Evolutionary conservation across 2,113 vertebrate genomes (phyloP), one percentile per base, ranked within the genome.

Genomic region (Microtus richardsoni): DNA sequence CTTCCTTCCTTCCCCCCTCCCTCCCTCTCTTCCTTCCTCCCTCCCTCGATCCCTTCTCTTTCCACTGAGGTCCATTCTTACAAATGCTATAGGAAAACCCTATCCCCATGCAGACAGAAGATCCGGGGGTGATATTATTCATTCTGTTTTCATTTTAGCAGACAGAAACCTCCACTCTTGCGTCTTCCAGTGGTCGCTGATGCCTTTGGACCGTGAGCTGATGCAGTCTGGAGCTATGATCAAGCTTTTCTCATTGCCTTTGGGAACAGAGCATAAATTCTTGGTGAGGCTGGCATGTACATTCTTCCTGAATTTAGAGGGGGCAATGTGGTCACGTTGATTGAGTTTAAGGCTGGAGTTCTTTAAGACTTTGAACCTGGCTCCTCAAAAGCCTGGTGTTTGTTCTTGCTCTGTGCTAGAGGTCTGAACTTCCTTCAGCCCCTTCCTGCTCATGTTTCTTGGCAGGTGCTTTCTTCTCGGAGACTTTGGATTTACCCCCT

Each of bases 11-110:
- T 30, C n/a, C 13, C 62, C 1, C 17, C 21, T 0, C 30, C 26
- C 30, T 36, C 21, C 2, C 4, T 17, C 0, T 2, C 1, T 5
- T 33, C 1, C 8, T 26, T 1, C 7, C 39, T 71, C 33, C 26
- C 58, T 10, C 2, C 52, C 14, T 14, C 28, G 0, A 1, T 6
- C 17, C 68, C 68, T 70, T 8, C n/a, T 60, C 21, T 70, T 16
- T 36, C 70, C 41, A 73, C 89, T 62, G 17, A 49, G n/a, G 39
- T 44, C 39, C 85, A 49, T 49, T 62, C 68, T 8, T 60, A 70
- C 9, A 22, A 62, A 70, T 62, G 58, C 39, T 33, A 22, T 10
- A 78, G 64, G 73, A 73, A 74, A n/a, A 62, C 49, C 68, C 36
- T 41, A 70, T 33, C 33, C 70, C n/a, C 12, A 7, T 14, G 39